These are phyloP conservation scores for Macrotis lagotis DNA, from an alignment of 2,113 vertebrate genomes.

Conservation along the genomic window DNA sequence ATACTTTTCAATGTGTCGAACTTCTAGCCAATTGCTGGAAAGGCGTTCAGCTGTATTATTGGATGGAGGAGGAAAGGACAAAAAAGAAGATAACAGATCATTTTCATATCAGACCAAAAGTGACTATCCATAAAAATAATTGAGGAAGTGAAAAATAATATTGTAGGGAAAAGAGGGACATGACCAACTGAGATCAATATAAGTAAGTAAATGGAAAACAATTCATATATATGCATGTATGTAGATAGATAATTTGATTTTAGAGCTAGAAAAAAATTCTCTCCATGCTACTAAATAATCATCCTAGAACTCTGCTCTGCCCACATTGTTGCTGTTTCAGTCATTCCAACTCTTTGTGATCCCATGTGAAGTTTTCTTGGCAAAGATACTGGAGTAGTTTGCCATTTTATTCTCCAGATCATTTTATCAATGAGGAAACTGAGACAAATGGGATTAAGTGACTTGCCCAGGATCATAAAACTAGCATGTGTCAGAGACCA, in stretches of 20 bases:
- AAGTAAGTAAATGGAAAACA: not conserved
- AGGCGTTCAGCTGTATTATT: conserved; percentile 81
- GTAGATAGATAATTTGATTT: not conserved
- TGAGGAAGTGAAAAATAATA: conserved; percentile 23
- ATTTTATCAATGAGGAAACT: not conserved
- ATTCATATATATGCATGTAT: not conserved
- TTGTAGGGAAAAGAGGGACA: not conserved
- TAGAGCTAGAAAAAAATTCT: not conserved
- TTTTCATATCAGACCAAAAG: not conserved
- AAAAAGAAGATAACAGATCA: not conserved
- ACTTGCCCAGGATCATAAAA: not conserved
- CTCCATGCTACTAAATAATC: not conserved
- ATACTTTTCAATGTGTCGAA: conserved; percentile 82
- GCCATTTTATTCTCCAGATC: not conserved
- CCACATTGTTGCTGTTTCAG: not conserved
- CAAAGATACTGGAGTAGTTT: not conserved
- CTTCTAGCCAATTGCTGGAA: conserved; percentile 81
- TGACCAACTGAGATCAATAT: not conserved
- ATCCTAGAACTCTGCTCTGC: not conserved
- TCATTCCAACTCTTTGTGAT: not conserved
- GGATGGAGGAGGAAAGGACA: not conserved
- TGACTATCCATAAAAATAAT: not conserved
- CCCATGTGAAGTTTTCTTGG: not conserved
- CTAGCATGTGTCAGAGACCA: not conserved
- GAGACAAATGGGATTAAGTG: not conserved